Conservation (phyloP, 1,140 invertebrate species). For the Heliconius melpomene region DNA sequence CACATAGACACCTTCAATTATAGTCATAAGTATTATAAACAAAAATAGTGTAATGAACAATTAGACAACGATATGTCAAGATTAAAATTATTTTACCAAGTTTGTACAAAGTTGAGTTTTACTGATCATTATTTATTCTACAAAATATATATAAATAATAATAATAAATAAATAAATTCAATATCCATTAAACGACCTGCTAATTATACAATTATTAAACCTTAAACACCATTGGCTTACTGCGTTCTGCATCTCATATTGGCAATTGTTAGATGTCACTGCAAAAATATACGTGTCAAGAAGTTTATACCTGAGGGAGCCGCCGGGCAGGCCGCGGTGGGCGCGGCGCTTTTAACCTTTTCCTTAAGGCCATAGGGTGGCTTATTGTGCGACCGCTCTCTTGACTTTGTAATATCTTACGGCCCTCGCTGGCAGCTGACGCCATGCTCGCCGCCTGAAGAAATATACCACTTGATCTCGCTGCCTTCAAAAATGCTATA, state of each 20-base stretch:
- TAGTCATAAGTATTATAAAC: no score
- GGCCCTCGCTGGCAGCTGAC: slow-evolving; percentile 70
- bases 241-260: slow-evolving; percentile 28
- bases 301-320: slow-evolving; percentile 68
- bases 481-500: slow-evolving; percentile 36
- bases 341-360: slow-evolving; percentile 59
- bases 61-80: no score
- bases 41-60: no score
- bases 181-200: not conserved
- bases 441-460: slow-evolving; percentile 73
- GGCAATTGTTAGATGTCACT: slow-evolving; percentile 44
- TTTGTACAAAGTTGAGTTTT: not conserved
- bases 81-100: not conserved
- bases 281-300: slow-evolving; percentile 51
- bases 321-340: slow-evolving; percentile 62
- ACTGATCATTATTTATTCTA: not conserved
- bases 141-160: not conserved
- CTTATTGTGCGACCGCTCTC: slow-evolving; percentile 66
- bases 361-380: slow-evolving; percentile 69
- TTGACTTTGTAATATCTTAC: slow-evolving; percentile 68
- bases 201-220: not conserved
- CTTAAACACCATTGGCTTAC: slow-evolving; percentile 11
- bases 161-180: not conserved
- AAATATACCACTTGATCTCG: slow-evolving; percentile 45
- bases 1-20: no score